Evolutionary conservation across 2,113 vertebrate genomes (phyloP).

Genomic region (Planiliza haematocheilus): DNA sequence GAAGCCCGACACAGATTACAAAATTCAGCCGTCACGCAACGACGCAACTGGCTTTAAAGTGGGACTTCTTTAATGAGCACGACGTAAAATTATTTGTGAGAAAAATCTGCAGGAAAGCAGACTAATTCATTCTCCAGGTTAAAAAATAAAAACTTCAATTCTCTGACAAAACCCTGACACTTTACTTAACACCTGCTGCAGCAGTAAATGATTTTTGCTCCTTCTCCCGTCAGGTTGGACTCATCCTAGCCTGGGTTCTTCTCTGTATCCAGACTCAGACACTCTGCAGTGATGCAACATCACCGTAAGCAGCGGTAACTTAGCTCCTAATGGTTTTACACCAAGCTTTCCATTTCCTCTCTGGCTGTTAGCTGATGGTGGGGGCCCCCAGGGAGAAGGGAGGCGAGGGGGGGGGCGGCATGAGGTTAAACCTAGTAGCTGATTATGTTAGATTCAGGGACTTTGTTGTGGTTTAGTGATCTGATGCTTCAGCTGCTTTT

Average conservation of each 20-base stretch:
- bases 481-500: not conserved
- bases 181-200: not conserved
- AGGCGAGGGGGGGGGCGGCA: not conserved
- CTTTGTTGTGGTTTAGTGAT: not conserved
- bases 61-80: too few species aligned
- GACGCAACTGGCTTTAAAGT: too few species aligned
- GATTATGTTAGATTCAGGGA: conserved; percentile 18
- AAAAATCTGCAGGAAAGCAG: too few species aligned
- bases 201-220: not conserved
- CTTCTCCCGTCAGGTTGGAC: not conserved
- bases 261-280: conserved; percentile 6
- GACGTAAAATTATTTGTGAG: too few species aligned
- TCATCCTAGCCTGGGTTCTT: not conserved
- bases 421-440: not conserved
- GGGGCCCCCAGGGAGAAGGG: not conserved
- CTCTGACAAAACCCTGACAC: too few species aligned
- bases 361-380: not conserved
- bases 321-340: not conserved
- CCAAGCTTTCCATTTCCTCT: conserved; percentile 1
- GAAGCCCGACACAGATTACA: not conserved
- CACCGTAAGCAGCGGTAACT: conserved; percentile 31
- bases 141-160: too few species aligned
- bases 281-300: conserved; percentile 55
- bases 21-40: not conserved
- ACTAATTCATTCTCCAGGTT: too few species aligned